phyloP scores from a whole-genome alignment of 1,140 invertebrate species.

The Formica exsecta region DNA sequence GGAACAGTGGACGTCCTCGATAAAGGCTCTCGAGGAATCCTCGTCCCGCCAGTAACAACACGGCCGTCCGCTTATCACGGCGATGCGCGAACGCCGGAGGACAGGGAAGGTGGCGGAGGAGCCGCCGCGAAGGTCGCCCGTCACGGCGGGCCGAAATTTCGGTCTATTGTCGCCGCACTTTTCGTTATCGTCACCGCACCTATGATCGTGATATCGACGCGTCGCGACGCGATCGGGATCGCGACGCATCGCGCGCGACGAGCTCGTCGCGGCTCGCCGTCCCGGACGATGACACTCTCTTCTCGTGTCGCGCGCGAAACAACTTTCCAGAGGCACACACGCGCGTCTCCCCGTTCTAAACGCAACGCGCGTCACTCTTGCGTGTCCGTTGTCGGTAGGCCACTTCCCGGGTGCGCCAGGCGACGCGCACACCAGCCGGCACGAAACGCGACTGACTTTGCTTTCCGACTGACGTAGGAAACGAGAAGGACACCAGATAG shows the following conservation, averaged over 20 bases:
- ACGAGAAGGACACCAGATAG: conserved; percentile 5
- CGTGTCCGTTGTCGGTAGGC: background rate
- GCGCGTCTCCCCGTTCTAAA: background rate
- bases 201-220: conserved; percentile 24
- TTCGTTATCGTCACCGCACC: background rate
- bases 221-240: background rate
- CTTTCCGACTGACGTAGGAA: conserved; percentile 47
- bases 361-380: background rate
- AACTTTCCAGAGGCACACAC: background rate
- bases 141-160: conserved; percentile 16
- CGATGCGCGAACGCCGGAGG: conserved; percentile 1
- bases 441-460: conserved; percentile 69
- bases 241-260: conserved; percentile 28
- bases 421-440: conserved; percentile 66
- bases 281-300: conserved; percentile 26
- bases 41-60: conserved; percentile 5
- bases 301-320: background rate
- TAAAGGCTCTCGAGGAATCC: conserved; percentile 18
- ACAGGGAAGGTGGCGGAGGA: background rate
- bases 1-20: conserved; percentile 40
- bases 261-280: background rate
- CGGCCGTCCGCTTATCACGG: conserved; percentile 36
- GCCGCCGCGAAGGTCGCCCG: conserved; percentile 11
- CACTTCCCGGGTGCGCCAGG: conserved; percentile 28
- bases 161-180: background rate